A percentile compares a stretch with the other conserved stretches of the same genome.
Conservation (phyloP, 2,113 vertebrate species). For the Crotalus tigris region DNA sequence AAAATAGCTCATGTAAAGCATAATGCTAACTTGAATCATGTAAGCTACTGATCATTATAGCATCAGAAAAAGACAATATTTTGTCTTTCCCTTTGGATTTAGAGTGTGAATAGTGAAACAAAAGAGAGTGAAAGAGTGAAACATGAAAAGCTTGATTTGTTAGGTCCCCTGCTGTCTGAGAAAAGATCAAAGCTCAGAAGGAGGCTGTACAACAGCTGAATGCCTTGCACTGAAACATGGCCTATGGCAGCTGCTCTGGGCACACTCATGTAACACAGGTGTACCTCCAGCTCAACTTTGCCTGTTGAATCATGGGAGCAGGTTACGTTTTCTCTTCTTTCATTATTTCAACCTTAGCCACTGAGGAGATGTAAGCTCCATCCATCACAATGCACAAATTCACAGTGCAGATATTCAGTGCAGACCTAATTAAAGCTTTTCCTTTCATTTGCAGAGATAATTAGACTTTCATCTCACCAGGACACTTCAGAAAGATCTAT, state of each 20-base stretch:
- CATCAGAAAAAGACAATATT: slow-evolving; percentile 81
- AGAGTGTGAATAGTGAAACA: slow-evolving; percentile 70
- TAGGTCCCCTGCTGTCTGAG: slow-evolving; percentile 91
- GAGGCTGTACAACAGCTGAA: slow-evolving; percentile 81
- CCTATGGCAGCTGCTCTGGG: slow-evolving; percentile 80
- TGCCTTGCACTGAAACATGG: slow-evolving; percentile 73
- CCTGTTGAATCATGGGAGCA: slow-evolving; percentile 73
- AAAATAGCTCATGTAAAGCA: slow-evolving; percentile 59
- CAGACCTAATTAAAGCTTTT: slow-evolving; percentile 96
- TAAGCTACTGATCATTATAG: slow-evolving; percentile 72
- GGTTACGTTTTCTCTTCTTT: slow-evolving; percentile 76
- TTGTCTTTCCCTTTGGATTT: slow-evolving; percentile 75
- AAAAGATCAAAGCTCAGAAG: slow-evolving; percentile 92
- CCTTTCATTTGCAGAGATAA: slow-evolving; percentile 96
- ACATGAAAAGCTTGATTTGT: slow-evolving; percentile 93
- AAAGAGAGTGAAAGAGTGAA: slow-evolving; percentile 82
- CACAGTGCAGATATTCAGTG: slow-evolving; percentile 84
- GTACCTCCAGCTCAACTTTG: slow-evolving; percentile 69
- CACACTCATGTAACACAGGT: slow-evolving; percentile 74
- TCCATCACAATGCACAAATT: slow-evolving; percentile 97
- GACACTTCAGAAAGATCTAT: slow-evolving; percentile 93
- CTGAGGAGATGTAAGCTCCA: slow-evolving; percentile 85
- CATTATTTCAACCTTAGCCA: slow-evolving; percentile 85
- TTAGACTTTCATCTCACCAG: slow-evolving; percentile 99
- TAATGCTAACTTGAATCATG: slow-evolving; percentile 64